A percentile compares a stretch with the other conserved stretches of the same genome.
Evolutionary conservation across 2,113 vertebrate species (phyloP).

Genomic region (Pseudois nayaur): DNA sequence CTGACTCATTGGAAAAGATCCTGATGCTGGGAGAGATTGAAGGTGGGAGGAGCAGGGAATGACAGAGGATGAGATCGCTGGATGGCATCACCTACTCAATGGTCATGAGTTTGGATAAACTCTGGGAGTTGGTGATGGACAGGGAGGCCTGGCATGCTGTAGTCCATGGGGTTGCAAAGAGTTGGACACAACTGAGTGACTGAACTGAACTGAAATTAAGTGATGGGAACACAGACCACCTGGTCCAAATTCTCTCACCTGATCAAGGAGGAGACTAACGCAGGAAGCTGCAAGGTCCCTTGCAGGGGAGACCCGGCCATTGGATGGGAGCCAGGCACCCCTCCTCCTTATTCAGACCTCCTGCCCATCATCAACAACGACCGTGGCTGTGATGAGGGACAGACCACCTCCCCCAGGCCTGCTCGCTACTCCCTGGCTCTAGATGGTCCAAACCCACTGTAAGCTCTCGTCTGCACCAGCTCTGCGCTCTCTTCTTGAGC

Average conservation of each 20-base stretch:
- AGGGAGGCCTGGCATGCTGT: no score
- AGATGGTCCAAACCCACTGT: fast-evolving
- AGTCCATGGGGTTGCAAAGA: no score
- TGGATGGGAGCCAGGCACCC: neutral
- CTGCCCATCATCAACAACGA: neutral
- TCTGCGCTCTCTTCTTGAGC: neutral
- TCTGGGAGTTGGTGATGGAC: no score
- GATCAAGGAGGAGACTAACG: neutral
- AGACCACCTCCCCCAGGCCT: neutral
- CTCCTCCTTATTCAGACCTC: neutral
- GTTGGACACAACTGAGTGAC: fast-evolving
- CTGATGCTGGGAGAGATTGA: no score
- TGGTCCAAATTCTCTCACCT: neutral
- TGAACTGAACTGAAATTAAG: neutral
- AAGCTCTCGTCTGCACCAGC: fast-evolving
- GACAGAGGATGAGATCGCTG: no score
- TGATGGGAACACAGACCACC: neutral
- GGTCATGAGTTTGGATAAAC: no score
- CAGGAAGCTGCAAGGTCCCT: neutral
- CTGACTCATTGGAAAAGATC: no score
- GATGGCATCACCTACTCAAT: no score
- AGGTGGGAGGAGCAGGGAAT: no score
- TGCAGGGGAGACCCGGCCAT: no score
- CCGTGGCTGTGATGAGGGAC: neutral
- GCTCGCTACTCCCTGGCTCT: fast-evolving